Evolutionary conservation across 1,140 invertebrate genomes (phyloP).

Genomic region (Helicorthomorpha holstii): DNA sequence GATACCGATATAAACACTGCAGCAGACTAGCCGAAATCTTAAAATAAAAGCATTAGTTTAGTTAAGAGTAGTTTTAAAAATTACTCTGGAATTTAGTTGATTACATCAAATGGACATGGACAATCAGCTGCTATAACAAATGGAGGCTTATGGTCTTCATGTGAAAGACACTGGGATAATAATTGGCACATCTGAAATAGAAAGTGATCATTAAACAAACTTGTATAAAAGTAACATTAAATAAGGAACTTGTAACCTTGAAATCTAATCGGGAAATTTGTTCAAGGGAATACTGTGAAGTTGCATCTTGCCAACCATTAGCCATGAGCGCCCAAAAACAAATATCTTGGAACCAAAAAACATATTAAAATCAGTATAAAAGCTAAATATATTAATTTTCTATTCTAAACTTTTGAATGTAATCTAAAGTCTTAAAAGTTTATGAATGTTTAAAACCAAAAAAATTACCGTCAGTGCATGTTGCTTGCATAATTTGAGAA

Average conservation of each 20-base stretch:
- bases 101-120: neutral
- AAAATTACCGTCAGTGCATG: too few species aligned
- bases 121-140: neutral
- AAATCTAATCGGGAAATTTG: neutral
- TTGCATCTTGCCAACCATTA: neutral
- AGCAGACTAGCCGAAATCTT: neutral
- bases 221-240: neutral
- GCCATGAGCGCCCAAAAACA: neutral
- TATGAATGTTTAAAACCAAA: too few species aligned
- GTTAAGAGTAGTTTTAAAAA: neutral
- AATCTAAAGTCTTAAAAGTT: too few species aligned
- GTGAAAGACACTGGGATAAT: neutral
- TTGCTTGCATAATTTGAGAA: too few species aligned
- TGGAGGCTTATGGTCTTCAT: neutral
- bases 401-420: too few species aligned
- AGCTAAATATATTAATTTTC: too few species aligned
- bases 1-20: neutral
- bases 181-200: neutral
- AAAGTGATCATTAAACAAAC: neutral
- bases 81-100: neutral
- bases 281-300: neutral
- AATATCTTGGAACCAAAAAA: neutral
- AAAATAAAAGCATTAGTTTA: neutral
- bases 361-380: too few species aligned
- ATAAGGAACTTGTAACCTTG: neutral